Percentiles rank a stretch among this genome's conserved stretches.
phyloP scores from a whole-genome alignment of 1,140 invertebrate genomes.

The Drosophila lowei region DNA sequence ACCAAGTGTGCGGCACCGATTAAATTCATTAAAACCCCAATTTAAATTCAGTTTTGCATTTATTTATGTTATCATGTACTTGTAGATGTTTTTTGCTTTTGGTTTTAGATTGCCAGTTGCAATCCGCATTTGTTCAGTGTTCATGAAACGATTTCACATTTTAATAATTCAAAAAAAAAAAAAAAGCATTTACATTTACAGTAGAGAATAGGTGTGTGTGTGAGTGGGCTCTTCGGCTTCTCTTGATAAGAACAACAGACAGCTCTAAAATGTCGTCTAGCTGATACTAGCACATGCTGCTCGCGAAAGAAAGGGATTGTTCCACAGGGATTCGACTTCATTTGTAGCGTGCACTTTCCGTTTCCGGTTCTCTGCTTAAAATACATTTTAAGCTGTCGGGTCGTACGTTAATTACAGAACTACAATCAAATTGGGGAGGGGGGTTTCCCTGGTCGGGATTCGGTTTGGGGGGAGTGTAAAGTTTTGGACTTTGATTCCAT shows the following conservation, averaged over 20 bases:
- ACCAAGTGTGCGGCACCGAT: background rate
- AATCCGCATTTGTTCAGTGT: constrained; percentile 41
- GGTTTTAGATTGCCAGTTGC: constrained; percentile 48
- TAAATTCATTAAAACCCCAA: constrained; percentile 8
- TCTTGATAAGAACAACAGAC: constrained; percentile 12
- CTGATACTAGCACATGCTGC: constrained; percentile 23
- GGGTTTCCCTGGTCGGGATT: constrained; percentile 41
- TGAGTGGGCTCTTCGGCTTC: constrained; percentile 4
- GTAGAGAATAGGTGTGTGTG: constrained; percentile 28
- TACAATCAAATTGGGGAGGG: constrained; percentile 37
- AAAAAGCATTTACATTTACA: constrained; percentile 35
- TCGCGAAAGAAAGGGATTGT: too few species aligned
- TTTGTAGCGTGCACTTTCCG: constrained; percentile 29
- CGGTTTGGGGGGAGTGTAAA: constrained; percentile 12
- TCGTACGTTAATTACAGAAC: constrained; percentile 43
- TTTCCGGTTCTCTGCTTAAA: constrained; percentile 29
- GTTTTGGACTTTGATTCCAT: constrained; percentile 27
- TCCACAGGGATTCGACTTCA: constrained; percentile 25
- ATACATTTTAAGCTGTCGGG: constrained; percentile 33
- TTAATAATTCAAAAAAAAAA: constrained; percentile 42
- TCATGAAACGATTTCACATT: constrained; percentile 19
- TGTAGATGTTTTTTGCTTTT: constrained; percentile 42
- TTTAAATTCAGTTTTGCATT: constrained; percentile 54
- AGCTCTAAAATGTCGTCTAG: constrained; percentile 44
- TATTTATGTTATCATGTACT: constrained; percentile 65